phyloP scores from a whole-genome alignment of 2,888 invertebrate genomes.

The Scrobipalpa costella region DNA sequence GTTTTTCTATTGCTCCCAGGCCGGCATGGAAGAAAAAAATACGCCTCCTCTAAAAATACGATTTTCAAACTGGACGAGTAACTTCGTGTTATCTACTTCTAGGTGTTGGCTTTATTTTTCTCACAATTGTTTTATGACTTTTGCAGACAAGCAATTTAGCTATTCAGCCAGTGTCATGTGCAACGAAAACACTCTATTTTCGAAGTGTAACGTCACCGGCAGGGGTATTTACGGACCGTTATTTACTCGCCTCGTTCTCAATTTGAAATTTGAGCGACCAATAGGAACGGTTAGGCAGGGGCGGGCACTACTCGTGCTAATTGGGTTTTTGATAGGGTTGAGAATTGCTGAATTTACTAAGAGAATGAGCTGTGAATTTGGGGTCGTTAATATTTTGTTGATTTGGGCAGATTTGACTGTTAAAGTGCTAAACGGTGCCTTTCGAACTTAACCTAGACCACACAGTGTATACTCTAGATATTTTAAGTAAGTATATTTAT shows the following conservation, averaged over 20 bases:
- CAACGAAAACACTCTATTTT: background rate
- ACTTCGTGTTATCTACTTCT: too few species aligned
- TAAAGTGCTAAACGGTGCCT: background rate
- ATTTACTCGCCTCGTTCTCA: constrained; percentile 42
- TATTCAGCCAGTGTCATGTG: too few species aligned
- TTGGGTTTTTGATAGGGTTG: constrained; percentile 61
- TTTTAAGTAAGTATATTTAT: too few species aligned
- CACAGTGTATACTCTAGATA: too few species aligned
- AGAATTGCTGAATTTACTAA: background rate
- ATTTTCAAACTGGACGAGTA: too few species aligned
- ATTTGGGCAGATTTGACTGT: background rate
- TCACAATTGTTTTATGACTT: too few species aligned
- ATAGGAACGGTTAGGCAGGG: constrained; percentile 44
- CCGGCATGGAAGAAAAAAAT: too few species aligned
- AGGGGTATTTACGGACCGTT: constrained; percentile 11
- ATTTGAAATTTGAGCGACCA: constrained; percentile 68
- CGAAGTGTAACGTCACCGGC: background rate
- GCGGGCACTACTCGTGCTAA: constrained; percentile 62
- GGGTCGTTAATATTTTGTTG: constrained; percentile 4
- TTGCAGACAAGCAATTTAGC: too few species aligned
- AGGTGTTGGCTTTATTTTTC: too few species aligned
- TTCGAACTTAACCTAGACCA: too few species aligned
- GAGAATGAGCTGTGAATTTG: constrained; percentile 10
- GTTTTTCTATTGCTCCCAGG: too few species aligned
- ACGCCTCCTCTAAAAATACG: too few species aligned